Conservation (phyloP, 2,888 invertebrate genomes). For the Augochlorella aurata region DNA sequence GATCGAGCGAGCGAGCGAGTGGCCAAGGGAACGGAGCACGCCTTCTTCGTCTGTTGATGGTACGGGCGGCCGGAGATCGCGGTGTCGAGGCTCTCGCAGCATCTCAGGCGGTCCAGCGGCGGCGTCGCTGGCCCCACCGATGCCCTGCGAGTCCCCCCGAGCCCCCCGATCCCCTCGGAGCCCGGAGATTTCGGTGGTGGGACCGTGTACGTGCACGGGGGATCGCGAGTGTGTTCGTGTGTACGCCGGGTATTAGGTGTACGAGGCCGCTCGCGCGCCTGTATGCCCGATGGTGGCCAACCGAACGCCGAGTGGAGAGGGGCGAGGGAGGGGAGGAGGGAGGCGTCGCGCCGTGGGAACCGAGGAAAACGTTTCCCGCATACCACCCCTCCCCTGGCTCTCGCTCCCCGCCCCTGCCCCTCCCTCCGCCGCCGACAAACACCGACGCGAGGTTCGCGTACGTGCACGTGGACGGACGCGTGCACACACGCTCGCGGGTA, state of each 20-base stretch:
- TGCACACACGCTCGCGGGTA: constrained; percentile 1
- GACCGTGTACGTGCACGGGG: constrained; percentile 28
- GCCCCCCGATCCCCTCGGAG: constrained; percentile 11
- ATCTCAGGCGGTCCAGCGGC: constrained; percentile 75
- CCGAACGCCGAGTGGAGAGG: constrained; percentile 38
- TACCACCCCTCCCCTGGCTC: constrained; percentile 71
- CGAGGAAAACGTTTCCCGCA: constrained; percentile 81
- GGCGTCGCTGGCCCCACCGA: constrained; percentile 65
- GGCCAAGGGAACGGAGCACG: constrained; percentile 16
- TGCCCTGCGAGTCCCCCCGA: constrained; percentile 23
- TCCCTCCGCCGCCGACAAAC: constrained; percentile 31
- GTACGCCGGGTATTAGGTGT: constrained; percentile 28
- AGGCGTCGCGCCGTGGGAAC: constrained; percentile 80
- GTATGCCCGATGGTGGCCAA: constrained; percentile 44
- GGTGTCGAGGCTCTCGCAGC: constrained; percentile 61
- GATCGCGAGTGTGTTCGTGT: constrained; percentile 13
- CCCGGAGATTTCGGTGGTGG: constrained; percentile 63
- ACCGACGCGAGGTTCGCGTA: neutral
- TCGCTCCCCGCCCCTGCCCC: constrained; percentile 40
- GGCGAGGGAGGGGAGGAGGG: constrained; percentile 53
- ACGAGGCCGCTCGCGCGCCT: constrained; percentile 32
- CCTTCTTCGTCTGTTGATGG: constrained; percentile 45
- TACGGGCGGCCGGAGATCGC: constrained; percentile 58
- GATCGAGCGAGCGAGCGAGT: neutral
- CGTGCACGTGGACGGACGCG: neutral